Evolutionary conservation across 2,797 vertebrate genomes (phyloP).

Genomic region (Anguilla obscura): DNA sequence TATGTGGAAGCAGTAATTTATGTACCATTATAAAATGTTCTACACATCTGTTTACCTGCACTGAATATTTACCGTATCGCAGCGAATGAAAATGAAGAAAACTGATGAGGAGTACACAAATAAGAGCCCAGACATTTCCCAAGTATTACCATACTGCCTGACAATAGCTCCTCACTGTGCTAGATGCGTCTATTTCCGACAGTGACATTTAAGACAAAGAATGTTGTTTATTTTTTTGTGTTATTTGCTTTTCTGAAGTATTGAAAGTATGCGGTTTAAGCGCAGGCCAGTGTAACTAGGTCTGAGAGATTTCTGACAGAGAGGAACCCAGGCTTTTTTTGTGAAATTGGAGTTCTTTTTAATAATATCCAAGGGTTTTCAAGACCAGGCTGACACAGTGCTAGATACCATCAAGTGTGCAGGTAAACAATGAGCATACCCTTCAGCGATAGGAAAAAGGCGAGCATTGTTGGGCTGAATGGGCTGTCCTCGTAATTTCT

Average conservation of each 20-base stretch:
- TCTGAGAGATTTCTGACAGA: not conserved
- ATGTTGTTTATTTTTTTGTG: too few relatives aligned
- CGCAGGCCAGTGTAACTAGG: not conserved
- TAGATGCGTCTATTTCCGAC: not conserved
- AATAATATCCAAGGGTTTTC: too few relatives aligned
- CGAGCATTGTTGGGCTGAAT: too few relatives aligned
- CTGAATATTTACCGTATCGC: not conserved
- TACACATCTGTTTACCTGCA: not conserved
- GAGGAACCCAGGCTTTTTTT: not conserved
- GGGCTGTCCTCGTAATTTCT: too few relatives aligned
- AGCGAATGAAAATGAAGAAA: not conserved
- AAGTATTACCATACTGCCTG: not conserved
- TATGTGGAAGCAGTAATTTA: not conserved
- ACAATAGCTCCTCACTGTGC: not conserved
- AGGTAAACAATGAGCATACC: too few relatives aligned
- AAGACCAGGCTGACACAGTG: too few relatives aligned
- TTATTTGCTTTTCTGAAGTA: not conserved
- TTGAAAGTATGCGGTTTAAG: not conserved
- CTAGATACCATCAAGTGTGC: too few relatives aligned
- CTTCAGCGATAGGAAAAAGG: too few relatives aligned
- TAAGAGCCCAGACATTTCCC: not conserved
- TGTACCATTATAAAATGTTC: not conserved
- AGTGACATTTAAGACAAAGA: not conserved
- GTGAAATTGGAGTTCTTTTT: too few relatives aligned
- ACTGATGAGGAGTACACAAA: not conserved